phyloP scores from a whole-genome alignment of 2,113 vertebrate species.

The Gopherus evgoodei region DNA sequence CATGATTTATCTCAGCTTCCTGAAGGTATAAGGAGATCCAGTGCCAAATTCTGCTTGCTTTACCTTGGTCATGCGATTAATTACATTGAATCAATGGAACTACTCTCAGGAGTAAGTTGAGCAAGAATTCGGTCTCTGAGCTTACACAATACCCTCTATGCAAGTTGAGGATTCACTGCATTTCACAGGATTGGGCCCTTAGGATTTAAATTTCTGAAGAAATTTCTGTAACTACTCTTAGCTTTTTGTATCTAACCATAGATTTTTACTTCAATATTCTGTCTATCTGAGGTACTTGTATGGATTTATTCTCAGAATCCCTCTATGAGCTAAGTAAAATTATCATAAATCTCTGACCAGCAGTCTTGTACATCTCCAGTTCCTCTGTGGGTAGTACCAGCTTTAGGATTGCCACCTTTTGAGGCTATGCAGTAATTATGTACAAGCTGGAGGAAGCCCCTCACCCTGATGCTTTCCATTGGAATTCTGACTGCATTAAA shows the following conservation, averaged over 20 bases:
- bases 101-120: neutral
- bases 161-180: neutral
- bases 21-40: neutral
- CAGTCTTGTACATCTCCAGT: neutral
- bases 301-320: neutral
- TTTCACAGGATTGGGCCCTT: neutral
- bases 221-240: neutral
- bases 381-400: neutral
- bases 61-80: neutral
- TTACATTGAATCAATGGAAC: neutral
- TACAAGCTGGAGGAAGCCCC: constrained; percentile 58
- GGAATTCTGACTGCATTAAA: constrained; percentile 51
- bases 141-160: neutral
- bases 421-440: constrained; percentile 16
- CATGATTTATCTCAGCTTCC: rapidly evolving
- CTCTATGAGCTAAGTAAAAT: neutral
- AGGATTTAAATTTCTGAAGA: neutral
- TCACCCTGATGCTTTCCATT: constrained; percentile 40
- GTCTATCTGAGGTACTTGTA: neutral
- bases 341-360: neutral
- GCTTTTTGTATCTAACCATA: neutral
- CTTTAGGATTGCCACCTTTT: neutral
- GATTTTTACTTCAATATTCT: neutral
- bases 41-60: neutral
- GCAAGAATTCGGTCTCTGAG: neutral